These are phyloP conservation scores for Gobionotothen gibberifrons DNA, from an alignment of 2,797 vertebrate species.

Conservation along the genomic window DNA sequence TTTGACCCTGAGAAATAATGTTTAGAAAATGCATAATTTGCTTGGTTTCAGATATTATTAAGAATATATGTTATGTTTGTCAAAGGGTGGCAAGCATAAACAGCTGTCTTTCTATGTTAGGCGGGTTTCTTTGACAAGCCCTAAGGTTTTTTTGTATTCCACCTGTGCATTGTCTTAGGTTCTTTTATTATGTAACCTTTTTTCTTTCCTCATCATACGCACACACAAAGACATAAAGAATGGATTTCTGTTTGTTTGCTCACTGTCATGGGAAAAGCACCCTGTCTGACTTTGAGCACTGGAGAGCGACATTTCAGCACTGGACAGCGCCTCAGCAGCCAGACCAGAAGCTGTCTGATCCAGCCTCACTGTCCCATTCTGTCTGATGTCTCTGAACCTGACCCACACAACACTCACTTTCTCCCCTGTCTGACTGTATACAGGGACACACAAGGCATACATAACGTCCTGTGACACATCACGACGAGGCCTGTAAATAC, in stretches of 20 bases:
- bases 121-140: no score
- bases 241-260: constrained; percentile 6
- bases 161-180: no score
- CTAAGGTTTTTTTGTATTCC: no score
- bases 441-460: constrained; percentile 5
- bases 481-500: constrained; percentile 56
- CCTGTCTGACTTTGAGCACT: constrained; percentile 59
- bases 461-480: constrained; percentile 24
- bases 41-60: no score
- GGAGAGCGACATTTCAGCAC: constrained; percentile 79
- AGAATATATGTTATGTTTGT: no score
- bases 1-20: no score
- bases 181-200: no score
- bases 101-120: no score
- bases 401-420: background rate
- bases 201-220: background rate
- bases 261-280: constrained; percentile 20
- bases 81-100: no score
- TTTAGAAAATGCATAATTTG: no score
- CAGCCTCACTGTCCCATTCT: constrained; percentile 15
- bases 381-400: constrained; percentile 28
- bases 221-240: background rate
- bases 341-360: constrained; percentile 13
- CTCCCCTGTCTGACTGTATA: background rate
- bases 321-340: constrained; percentile 71